phyloP scores from a whole-genome alignment of 1,140 invertebrate species.

The Zelostemma sp. region DNA sequence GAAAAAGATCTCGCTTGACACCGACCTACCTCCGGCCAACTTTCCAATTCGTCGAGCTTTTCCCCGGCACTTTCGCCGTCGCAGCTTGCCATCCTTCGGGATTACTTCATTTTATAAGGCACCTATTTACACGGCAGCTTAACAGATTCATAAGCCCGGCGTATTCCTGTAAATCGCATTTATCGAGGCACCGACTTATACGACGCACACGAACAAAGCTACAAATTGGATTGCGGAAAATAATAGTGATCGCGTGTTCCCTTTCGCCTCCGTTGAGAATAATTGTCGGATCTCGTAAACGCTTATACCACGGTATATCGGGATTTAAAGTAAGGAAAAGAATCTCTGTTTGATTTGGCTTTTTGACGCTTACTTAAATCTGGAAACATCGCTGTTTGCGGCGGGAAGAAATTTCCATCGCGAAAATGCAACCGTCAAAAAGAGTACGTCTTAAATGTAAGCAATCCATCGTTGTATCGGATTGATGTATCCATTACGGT shows the following conservation, averaged over 20 bases:
- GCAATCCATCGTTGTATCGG: too few relatives aligned
- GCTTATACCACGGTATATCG: constrained; percentile 28
- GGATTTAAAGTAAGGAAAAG: too few relatives aligned
- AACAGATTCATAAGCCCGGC: constrained; percentile 39
- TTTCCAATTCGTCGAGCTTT: constrained; percentile 42
- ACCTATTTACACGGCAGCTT: constrained; percentile 45
- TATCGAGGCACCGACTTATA: constrained; percentile 35
- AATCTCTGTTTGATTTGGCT: too few relatives aligned
- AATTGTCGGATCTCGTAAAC: constrained; percentile 8
- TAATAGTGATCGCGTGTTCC: constrained; percentile 20
- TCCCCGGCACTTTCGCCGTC: constrained; percentile 11
- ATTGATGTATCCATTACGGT: too few relatives aligned
- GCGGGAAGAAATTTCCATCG: too few relatives aligned
- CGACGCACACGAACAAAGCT: constrained; percentile 25
- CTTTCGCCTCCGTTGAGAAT: too few relatives aligned
- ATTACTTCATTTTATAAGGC: constrained; percentile 48
- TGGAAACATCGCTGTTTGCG: too few relatives aligned
- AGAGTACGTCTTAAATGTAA: too few relatives aligned
- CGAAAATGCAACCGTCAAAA: too few relatives aligned
- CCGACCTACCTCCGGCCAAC: constrained; percentile 46
- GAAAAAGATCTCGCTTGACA: constrained; percentile 59
- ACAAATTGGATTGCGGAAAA: constrained; percentile 42
- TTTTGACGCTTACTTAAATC: too few relatives aligned
- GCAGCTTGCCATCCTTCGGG: constrained; percentile 20
- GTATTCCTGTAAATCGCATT: constrained; percentile 35